Evolutionary conservation across 2,888 invertebrate genomes (phyloP).

Genomic region (Aleiodes leptofemur): DNA sequence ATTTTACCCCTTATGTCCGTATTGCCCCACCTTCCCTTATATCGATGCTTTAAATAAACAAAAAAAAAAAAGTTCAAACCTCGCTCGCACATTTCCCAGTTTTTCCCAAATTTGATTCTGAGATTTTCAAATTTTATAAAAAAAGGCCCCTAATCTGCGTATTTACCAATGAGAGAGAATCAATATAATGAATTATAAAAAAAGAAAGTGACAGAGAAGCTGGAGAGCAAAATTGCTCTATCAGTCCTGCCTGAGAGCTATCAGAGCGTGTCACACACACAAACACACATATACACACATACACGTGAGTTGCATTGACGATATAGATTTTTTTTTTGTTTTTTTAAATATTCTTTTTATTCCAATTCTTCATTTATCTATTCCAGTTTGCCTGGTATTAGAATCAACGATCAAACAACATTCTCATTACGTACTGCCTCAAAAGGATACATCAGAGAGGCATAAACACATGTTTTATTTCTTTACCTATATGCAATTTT

Average conservation of each 20-base stretch:
- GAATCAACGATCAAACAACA: constrained; percentile 29
- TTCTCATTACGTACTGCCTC: constrained; percentile 29
- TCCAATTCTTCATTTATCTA: constrained; percentile 27
- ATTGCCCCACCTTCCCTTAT: no score
- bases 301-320: constrained; percentile 62
- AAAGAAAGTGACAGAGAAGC: constrained; percentile 57
- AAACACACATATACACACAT: no score
- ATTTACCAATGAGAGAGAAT: background rate
- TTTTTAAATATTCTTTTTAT: constrained; percentile 18
- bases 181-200: constrained; percentile 23
- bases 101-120: no score
- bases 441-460: constrained; percentile 21
- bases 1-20: no score
- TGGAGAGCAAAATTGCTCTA: constrained; percentile 54
- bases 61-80: no score
- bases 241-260: constrained; percentile 56
- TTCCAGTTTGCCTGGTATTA: constrained; percentile 36
- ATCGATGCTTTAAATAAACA: no score
- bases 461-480: background rate
- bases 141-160: no score
- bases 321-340: background rate
- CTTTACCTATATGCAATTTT: constrained; percentile 23
- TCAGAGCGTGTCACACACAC: constrained; percentile 68
- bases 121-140: no score
- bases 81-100: no score